These are phyloP conservation scores for Hyles vespertilio DNA, from an alignment of 1,140 invertebrate species.

Conservation along the genomic window DNA sequence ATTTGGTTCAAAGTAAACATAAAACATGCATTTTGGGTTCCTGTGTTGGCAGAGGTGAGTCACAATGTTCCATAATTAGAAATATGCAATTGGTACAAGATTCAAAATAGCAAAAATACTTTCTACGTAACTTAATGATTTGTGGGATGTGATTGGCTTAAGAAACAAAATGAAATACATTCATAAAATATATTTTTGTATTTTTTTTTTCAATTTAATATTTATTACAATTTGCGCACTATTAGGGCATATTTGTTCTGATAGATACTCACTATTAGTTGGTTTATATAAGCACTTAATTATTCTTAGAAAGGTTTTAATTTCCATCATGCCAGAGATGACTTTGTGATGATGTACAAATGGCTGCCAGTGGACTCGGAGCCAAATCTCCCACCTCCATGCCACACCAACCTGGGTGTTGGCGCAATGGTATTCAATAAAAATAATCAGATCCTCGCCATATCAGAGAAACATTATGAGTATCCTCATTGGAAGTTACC, in stretches of 20 bases:
- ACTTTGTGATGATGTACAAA: constrained; percentile 86
- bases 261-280: neutral
- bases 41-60: constrained; percentile 82
- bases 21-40: constrained; percentile 83
- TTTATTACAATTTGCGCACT: too few species aligned
- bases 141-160: too few species aligned
- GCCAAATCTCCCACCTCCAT: constrained; percentile 86
- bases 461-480: constrained; percentile 84
- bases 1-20: constrained; percentile 90
- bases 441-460: constrained; percentile 84
- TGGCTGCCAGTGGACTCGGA: constrained; percentile 81
- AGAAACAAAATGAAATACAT: too few species aligned
- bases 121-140: too few species aligned
- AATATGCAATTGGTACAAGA: too few species aligned
- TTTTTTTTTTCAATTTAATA: too few species aligned
- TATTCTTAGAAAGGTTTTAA: constrained; percentile 86
- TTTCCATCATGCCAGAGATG: constrained; percentile 90
- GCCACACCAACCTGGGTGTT: constrained; percentile 92
- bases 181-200: too few species aligned
- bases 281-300: constrained; percentile 20
- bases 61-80: constrained; percentile 1
- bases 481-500: constrained; percentile 91
- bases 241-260: neutral
- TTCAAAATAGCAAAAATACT: too few species aligned
- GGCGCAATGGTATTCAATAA: constrained; percentile 90